A percentile compares a stretch with the other conserved stretches of the same genome.
Evolutionary conservation across 2,797 vertebrate species (phyloP).

Genomic region (Argentina silus): DNA sequence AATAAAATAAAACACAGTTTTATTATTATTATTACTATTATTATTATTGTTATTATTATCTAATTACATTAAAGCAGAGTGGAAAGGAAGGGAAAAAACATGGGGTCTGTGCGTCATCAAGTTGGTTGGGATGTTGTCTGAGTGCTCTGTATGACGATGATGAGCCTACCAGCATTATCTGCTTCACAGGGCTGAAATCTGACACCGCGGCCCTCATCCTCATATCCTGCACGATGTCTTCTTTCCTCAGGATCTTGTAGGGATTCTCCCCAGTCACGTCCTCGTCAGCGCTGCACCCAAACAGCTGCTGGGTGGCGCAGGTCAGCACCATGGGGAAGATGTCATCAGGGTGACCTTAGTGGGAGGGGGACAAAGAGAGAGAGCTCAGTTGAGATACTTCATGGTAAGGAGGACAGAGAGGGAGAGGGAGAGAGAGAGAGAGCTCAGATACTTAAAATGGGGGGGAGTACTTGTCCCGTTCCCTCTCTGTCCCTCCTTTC

Average conservation of each 20-base stretch:
- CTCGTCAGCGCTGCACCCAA: conserved; percentile 81
- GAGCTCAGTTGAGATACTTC: no score
- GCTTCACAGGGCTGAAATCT: conserved; percentile 90
- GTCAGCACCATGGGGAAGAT: conserved; percentile 90
- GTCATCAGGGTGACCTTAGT: conserved; percentile 82
- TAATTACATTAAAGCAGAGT: no score
- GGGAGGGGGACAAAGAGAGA: not conserved
- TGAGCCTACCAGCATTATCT: conserved; percentile 79
- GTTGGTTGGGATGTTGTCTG: conserved; percentile 38
- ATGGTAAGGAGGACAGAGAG: no score
- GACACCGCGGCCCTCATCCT: conserved; percentile 85
- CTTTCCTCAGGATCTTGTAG: conserved; percentile 88
- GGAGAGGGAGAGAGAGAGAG: no score
- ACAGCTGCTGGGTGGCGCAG: conserved; percentile 89
- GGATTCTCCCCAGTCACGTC: conserved; percentile 84
- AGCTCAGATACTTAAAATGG: not conserved
- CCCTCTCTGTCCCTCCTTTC: no score
- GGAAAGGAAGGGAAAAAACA: conserved; percentile 5
- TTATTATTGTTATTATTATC: no score
- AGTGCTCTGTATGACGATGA: conserved; percentile 38
- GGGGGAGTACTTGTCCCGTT: no score
- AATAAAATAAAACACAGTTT: no score
- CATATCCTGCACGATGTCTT: conserved; percentile 87
- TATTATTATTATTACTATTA: no score
- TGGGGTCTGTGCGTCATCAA: conserved; percentile 40